Percentiles rank a stretch among this genome's conserved stretches.
These are phyloP conservation scores for Oxygymnocypris stewartii DNA, from an alignment of 2,113 vertebrate species.

Conservation along the genomic window DNA sequence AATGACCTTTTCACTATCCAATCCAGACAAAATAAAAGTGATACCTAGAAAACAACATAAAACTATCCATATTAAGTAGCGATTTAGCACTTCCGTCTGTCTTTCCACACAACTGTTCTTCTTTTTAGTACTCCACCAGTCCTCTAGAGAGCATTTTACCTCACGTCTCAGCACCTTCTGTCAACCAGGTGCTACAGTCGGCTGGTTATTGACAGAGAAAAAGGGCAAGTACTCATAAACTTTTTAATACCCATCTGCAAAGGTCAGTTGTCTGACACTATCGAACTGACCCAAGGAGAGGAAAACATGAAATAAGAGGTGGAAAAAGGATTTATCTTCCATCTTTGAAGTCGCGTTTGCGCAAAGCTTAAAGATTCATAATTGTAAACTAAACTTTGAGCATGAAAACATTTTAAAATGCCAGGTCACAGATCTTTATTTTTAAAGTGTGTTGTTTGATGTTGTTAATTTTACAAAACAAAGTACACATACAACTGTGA, in stretches of 20 bases:
- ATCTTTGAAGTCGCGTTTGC: neutral
- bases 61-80: conserved; percentile 27
- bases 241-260: conserved; percentile 62
- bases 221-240: conserved; percentile 56
- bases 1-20: neutral
- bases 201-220: conserved; percentile 56
- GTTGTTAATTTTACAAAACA: neutral
- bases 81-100: conserved; percentile 16
- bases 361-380: neutral
- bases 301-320: conserved; percentile 63
- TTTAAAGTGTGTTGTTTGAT: neutral
- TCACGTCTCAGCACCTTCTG: conserved; percentile 31
- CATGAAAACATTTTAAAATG: neutral
- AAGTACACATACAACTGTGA: neutral
- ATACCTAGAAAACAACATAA: neutral
- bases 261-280: conserved; percentile 77
- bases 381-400: neutral
- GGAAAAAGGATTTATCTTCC: neutral
- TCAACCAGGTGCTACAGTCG: conserved; percentile 40
- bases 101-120: neutral
- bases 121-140: neutral
- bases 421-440: too few relatives aligned
- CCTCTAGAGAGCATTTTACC: conserved; percentile 8
- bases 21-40: neutral
- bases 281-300: conserved; percentile 74